Base-by-base conservation (phyloP, 1,140 invertebrate genomes). In the Zaprionus ghesquierei region DNA sequence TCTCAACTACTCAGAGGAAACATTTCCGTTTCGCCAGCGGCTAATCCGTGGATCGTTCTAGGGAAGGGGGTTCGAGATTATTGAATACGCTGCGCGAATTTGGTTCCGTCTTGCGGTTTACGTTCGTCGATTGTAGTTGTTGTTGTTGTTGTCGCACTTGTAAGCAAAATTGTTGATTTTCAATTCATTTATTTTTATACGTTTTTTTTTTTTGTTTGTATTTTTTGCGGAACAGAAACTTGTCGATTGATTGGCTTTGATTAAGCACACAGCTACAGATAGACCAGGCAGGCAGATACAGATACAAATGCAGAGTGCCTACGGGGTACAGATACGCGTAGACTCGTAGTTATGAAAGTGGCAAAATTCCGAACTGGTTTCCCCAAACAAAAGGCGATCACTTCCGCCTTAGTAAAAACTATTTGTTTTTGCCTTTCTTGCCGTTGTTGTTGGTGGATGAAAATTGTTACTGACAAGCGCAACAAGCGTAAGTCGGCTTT, bases 201-300 rank as follows among this genome's bases (percentile, higher is more conserved):
- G 3, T 20, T 22, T 1, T 31, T 51, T 46, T 54, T 54, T 25
- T 62, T 86, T 87, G 15, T 22, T 2, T 31, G 64, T 49, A 46
- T 55, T 13, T 63, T 87, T 87, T 89, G 75, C 81, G 82, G 82
- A 85, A 87, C 75, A 85, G 65, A 75, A 86, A 75, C 70, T 78
- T 78, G 81, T 69, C 82, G 78, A 85, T 85, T 85, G 82, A 85
- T 85, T 85, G 81, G 75, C 56, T 78, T 77, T 72, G 82, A 85
- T 85, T 85, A 79, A 61, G 73, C 61, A 75, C 68, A 75, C 50
- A 60, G 41, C 13, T 25, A n/a, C n/a, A n/a, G n/a, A n/a, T n/a
- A n/a, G n/a, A n/a, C n/a, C 55, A 69, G 38, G 8, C 15, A 58
- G n/a, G n/a, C 55, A 58, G 35, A n/a, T 10, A 23, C 31, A 58